Evolutionary conservation across 1,140 invertebrate genomes (phyloP).

Genomic region (Maniola jurtina): DNA sequence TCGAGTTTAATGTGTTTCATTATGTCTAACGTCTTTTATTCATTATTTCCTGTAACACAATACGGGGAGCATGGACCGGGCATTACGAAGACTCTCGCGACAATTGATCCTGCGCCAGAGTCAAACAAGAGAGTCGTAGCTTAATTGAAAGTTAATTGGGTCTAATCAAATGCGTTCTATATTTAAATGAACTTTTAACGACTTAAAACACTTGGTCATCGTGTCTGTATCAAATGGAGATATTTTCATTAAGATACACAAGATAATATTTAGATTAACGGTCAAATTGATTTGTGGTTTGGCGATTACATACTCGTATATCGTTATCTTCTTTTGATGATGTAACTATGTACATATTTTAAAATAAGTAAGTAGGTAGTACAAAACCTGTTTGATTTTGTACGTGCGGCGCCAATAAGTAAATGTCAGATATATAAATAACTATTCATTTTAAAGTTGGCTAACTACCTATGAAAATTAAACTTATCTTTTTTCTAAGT

Average conservation of each 20-base stretch:
- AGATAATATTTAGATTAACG: slow-evolving; percentile 9
- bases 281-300: slow-evolving; percentile 12
- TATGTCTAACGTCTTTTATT: slow-evolving; percentile 39
- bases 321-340: slow-evolving; percentile 3
- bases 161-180: slow-evolving; percentile 78
- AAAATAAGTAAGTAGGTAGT: too few species aligned
- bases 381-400: background rate
- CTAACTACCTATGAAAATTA: too few species aligned
- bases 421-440: too few species aligned
- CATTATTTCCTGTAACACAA: slow-evolving; percentile 51
- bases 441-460: too few species aligned
- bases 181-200: slow-evolving; percentile 77
- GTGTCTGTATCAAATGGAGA: slow-evolving; percentile 16
- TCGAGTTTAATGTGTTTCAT: slow-evolving; percentile 27
- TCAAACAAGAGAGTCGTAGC: slow-evolving; percentile 60
- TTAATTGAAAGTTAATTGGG: slow-evolving; percentile 77
- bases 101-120: slow-evolving; percentile 63
- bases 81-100: slow-evolving; percentile 55
- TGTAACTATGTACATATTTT: background rate
- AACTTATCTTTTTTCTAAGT: too few species aligned
- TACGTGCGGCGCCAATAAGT: too few species aligned
- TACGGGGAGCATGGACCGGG: slow-evolving; percentile 50
- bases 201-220: slow-evolving; percentile 39
- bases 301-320: background rate
- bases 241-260: slow-evolving; percentile 11